phyloP scores from a whole-genome alignment of 1,140 invertebrate species.

The Stegodyphus dumicola region DNA sequence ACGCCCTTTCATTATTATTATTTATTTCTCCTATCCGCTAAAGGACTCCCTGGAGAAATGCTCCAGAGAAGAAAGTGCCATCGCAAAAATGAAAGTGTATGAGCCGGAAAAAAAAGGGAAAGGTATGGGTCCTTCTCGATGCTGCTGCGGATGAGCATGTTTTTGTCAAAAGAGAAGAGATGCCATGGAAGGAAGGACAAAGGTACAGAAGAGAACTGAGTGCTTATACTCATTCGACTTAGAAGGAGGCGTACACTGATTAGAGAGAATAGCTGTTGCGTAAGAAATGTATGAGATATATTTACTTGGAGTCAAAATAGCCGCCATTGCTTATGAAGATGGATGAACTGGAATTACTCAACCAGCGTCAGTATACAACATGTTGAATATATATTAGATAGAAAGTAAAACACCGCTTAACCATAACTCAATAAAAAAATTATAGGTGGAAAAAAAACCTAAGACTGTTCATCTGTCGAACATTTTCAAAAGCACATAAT shows the following conservation, averaged over 20 bases:
- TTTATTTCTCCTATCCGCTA: neutral
- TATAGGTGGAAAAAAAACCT: too few species aligned
- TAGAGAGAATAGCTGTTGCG: neutral
- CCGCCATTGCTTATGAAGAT: too few species aligned
- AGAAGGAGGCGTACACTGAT: neutral
- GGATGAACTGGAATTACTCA: too few species aligned
- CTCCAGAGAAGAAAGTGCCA: constrained; percentile 7
- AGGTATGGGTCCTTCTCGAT: neutral
- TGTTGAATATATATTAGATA: too few species aligned
- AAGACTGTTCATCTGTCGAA: too few species aligned
- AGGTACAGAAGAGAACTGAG: neutral
- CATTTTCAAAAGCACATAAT: too few species aligned
- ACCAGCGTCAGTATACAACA: too few species aligned
- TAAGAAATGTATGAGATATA: too few species aligned
- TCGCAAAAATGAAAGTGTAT: neutral
- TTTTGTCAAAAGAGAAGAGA: neutral
- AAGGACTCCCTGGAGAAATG: constrained; percentile 12
- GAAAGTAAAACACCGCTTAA: too few species aligned
- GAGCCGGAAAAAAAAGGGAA: neutral
- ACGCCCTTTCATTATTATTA: neutral
- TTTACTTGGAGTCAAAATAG: too few species aligned
- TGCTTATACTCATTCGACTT: neutral
- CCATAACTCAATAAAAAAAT: too few species aligned
- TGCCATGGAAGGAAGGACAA: neutral
- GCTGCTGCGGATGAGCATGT: neutral